Evolutionary conservation across 2,888 invertebrate species (phyloP).

Genomic region (Mechanitis messenoides): DNA sequence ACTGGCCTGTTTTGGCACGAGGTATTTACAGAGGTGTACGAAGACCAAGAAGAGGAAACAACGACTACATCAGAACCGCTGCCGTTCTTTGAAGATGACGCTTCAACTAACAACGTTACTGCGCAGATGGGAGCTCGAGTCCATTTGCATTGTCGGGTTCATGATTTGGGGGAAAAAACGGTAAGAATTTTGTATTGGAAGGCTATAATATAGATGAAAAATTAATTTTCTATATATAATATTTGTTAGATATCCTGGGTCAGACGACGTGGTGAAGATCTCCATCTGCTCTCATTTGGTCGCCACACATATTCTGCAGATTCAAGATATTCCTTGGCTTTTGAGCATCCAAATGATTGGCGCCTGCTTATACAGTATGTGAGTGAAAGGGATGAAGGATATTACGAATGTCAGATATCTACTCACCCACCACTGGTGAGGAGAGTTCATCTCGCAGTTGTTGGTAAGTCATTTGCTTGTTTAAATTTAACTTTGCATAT

Average conservation of each 20-base stretch:
- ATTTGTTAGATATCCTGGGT: conserved; percentile 81
- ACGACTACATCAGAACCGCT: conserved; percentile 82
- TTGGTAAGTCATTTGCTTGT: conserved; percentile 75
- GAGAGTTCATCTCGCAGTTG: conserved; percentile 81
- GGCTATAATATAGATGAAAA: neutral
- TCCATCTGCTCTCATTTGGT: conserved; percentile 83
- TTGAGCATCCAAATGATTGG: conserved; percentile 86
- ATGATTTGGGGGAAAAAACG: conserved; percentile 82
- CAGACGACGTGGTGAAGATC: conserved; percentile 79
- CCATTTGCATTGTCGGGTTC: conserved; percentile 80
- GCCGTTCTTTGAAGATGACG: conserved; percentile 83
- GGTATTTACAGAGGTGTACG: conserved; percentile 62
- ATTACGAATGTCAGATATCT: conserved; percentile 88
- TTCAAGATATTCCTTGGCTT: conserved; percentile 81
- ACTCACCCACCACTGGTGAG: conserved; percentile 84
- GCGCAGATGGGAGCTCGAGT: conserved; percentile 80
- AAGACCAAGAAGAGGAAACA: conserved; percentile 62
- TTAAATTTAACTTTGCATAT: neutral
- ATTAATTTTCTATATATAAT: neutral
- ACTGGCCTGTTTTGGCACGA: conserved; percentile 69
- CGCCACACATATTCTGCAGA: conserved; percentile 79
- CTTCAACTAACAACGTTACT: conserved; percentile 81
- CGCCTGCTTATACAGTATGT: conserved; percentile 83
- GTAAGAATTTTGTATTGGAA: conserved; percentile 51
- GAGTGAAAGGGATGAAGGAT: conserved; percentile 85